These are phyloP conservation scores for Megalopta genalis DNA, from an alignment of 1,140 invertebrate genomes.

Conservation along the genomic window DNA sequence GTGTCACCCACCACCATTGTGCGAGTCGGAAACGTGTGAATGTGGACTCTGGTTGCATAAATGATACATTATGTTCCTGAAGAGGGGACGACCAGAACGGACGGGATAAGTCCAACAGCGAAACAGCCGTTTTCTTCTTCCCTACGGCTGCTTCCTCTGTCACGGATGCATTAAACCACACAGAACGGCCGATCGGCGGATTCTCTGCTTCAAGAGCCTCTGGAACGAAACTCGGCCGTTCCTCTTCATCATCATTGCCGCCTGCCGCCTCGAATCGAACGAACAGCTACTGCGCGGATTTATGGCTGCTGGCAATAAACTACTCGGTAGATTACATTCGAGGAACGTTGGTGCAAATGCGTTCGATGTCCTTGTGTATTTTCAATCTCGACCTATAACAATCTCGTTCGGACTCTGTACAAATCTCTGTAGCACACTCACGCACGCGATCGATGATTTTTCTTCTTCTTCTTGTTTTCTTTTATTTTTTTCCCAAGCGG, in stretches of 20 bases:
- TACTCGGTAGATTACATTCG: conserved; percentile 7
- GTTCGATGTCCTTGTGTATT: conserved; percentile 8
- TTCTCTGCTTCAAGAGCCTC: conserved; percentile 2
- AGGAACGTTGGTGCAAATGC: neutral
- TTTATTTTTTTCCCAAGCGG: neutral
- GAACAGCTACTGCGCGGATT: conserved; percentile 13
- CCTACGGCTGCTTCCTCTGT: conserved; percentile 19
- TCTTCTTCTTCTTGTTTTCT: too few relatives aligned
- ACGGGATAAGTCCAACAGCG: neutral
- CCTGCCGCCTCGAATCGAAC: neutral
- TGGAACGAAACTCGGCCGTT: neutral
- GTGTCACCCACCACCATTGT: conserved; percentile 67
- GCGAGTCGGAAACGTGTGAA: conserved; percentile 52
- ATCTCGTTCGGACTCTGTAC: neutral
- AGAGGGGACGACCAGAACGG: conserved; percentile 26
- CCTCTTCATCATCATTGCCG: neutral
- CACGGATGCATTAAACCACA: conserved; percentile 22
- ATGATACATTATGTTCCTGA: conserved; percentile 59
- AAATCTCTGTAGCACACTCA: neutral
- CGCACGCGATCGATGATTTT: neutral
- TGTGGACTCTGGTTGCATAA: conserved; percentile 46
- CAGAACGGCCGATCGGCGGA: conserved; percentile 6
- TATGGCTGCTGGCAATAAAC: neutral
- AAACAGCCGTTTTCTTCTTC: conserved; percentile 15
- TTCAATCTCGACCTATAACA: neutral